Base-by-base conservation (phyloP, 2,113 vertebrate species). In the Rynchops niger region DNA sequence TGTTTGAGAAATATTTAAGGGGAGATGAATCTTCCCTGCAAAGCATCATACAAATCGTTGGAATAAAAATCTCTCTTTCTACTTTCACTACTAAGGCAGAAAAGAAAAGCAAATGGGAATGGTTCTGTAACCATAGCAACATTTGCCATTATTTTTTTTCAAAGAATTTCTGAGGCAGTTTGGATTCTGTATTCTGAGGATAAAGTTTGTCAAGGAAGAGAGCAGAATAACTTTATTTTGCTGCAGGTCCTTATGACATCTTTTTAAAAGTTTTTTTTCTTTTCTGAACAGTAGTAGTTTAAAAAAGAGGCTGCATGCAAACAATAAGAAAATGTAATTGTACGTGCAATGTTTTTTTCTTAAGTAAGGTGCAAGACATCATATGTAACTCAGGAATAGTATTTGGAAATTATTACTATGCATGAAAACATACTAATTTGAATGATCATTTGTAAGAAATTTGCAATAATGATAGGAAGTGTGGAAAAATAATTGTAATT, bases 121-220 rank as follows among this genome's bases (percentile, higher is more conserved):
- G 76, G 83, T 52, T 95, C 93, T 84, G 95, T 97, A 94, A 84
- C 95, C 94, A 97, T 96, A 55, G 95, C 86, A 96, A 97, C 96
- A 84, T 81, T 90, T 65, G 66, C 94, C 62, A 56, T 67, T 71
- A 29, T 88, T 77, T 86, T 94, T 87, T 76, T 88, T 40, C 59
- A 62, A 94, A 95, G 72, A 90, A 79, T 88, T 93, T 97, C 78
- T 58, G 45, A 77, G 49, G 49, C 79, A 86, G 45, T 95, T 89
- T 89, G 69, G 82, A 74, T 92, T 91, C 83, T 91, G 63, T 69
- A 82, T 88, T 91, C 86, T 71, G 83, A 94, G 96, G 55, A 71
- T 81, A 66, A 91, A 93, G 83, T 95, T 94, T 67, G 17, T 47
- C 17, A 55, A 86, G 53, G 40, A 82, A 79, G 66, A 91, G 18